phyloP scores from a whole-genome alignment of 2,888 invertebrate species.

The Drosophila lutescens region DNA sequence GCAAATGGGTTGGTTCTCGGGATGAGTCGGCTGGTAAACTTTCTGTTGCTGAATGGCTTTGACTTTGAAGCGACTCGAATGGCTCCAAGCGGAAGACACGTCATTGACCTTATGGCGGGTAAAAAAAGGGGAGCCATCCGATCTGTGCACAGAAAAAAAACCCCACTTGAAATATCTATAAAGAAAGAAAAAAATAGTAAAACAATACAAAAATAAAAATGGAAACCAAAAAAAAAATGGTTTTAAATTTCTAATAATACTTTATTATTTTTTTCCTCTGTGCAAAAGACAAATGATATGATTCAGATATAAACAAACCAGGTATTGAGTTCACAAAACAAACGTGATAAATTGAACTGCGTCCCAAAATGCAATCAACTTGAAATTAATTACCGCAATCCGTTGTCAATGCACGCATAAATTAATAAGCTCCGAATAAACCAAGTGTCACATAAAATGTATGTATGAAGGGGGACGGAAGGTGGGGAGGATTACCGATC shows the following conservation, averaged over 20 bases:
- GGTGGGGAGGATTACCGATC: conserved; percentile 2
- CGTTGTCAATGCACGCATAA: conserved; percentile 65
- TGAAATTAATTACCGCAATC: conserved; percentile 53
- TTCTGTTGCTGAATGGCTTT: conserved; percentile 52
- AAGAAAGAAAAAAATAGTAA: not conserved
- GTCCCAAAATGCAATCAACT: conserved; percentile 49
- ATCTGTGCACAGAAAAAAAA: conserved; percentile 13
- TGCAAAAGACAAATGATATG: not conserved
- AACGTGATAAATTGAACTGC: conserved; percentile 14
- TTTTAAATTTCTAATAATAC: no score
- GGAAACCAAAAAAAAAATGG: no score
- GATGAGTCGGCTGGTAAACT: conserved; percentile 45
- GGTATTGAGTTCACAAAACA: not conserved
- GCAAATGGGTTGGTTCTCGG: conserved; percentile 7
- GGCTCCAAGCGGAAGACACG: conserved; percentile 52
- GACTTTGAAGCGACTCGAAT: conserved; percentile 54
- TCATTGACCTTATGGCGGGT: conserved; percentile 59
- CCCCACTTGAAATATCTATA: not conserved
- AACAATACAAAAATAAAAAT: not conserved
- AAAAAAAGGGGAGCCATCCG: conserved; percentile 18
- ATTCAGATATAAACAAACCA: not conserved
- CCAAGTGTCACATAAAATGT: conserved; percentile 38
- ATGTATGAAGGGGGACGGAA: not conserved
- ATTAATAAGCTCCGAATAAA: conserved; percentile 45
- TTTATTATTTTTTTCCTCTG: not conserved